These are phyloP conservation scores for Xiphophorus couchianus DNA, from an alignment of 2,113 vertebrate genomes.

Conservation along the genomic window DNA sequence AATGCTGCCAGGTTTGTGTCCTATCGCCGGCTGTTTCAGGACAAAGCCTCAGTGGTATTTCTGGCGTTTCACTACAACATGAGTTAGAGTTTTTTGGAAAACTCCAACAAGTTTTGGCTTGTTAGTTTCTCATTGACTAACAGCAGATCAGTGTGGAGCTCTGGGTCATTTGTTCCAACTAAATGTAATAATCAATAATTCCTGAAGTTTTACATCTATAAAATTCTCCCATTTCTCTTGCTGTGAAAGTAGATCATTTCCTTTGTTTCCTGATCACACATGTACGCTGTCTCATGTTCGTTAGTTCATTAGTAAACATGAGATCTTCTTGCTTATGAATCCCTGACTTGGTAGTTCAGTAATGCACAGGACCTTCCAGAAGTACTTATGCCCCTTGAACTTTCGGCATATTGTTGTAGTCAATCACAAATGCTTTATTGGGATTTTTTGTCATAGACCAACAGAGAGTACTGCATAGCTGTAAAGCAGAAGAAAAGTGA, in stretches of 20 bases:
- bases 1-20: constrained; percentile 8
- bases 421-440: too few species aligned
- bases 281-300: constrained; percentile 13
- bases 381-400: too few species aligned
- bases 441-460: too few species aligned
- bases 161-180: constrained; percentile 15
- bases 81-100: constrained; percentile 20
- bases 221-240: constrained; percentile 30
- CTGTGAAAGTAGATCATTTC: not conserved
- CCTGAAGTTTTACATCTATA: constrained; percentile 39
- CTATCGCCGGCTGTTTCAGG: constrained; percentile 8
- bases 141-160: constrained; percentile 7
- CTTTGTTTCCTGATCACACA: constrained; percentile 11
- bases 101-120: constrained; percentile 6
- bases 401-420: too few species aligned
- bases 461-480: too few species aligned
- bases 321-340: not conserved
- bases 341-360: not conserved
- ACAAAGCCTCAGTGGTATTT: constrained; percentile 1
- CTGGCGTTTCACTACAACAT: constrained; percentile 21
- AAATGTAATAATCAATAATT: constrained; percentile 44
- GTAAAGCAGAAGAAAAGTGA: too few species aligned
- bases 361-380: not conserved
- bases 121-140: constrained; percentile 15
- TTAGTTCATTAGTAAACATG: not conserved